phyloP scores from a whole-genome alignment of 1,140 invertebrate genomes.

The Trissolcus basalis region DNA sequence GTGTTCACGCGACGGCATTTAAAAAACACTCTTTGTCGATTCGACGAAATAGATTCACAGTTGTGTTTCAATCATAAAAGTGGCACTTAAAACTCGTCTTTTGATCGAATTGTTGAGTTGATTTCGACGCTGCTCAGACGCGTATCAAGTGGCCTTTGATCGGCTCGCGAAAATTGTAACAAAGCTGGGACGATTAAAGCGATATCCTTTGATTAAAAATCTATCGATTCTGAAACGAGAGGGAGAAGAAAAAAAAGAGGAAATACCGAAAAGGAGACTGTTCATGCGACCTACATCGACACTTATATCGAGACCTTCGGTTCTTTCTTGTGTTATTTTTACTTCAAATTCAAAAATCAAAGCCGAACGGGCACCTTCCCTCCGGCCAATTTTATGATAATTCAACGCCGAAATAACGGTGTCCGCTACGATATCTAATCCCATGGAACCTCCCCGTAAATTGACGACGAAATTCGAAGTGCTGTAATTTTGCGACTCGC shows the following conservation, averaged over 20 bases:
- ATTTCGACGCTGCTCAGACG: slow-evolving; percentile 20
- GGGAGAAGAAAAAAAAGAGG: too few relatives aligned
- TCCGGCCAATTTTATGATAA: slow-evolving; percentile 54
- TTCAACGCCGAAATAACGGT: slow-evolving; percentile 63
- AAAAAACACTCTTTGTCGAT: not conserved
- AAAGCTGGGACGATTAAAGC: slow-evolving; percentile 23
- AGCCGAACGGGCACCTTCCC: slow-evolving; percentile 5
- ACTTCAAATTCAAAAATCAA: too few relatives aligned
- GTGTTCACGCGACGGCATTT: not conserved
- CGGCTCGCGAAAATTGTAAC: slow-evolving; percentile 29
- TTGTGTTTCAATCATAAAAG: slow-evolving; percentile 25
- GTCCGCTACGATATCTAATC: slow-evolving; percentile 68
- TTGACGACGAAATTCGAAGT: slow-evolving; percentile 62
- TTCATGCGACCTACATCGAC: too few relatives aligned
- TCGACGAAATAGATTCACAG: slow-evolving; percentile 1
- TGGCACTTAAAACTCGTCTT: slow-evolving; percentile 27
- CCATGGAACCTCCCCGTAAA: slow-evolving; percentile 64
- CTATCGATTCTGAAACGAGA: too few relatives aligned
- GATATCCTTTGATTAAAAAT: slow-evolving; percentile 33
- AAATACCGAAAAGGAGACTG: too few relatives aligned
- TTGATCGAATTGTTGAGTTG: slow-evolving; percentile 20
- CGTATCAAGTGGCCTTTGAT: slow-evolving; percentile 25
- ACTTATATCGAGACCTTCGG: not conserved
- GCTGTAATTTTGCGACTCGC: slow-evolving; percentile 67
- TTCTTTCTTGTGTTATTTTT: not conserved